Evolutionary conservation across 92 coral and sea anemone species (phyloP), one percentile per base, ranked within the genome.

Genomic region (Epizoanthus ramosus): DNA sequence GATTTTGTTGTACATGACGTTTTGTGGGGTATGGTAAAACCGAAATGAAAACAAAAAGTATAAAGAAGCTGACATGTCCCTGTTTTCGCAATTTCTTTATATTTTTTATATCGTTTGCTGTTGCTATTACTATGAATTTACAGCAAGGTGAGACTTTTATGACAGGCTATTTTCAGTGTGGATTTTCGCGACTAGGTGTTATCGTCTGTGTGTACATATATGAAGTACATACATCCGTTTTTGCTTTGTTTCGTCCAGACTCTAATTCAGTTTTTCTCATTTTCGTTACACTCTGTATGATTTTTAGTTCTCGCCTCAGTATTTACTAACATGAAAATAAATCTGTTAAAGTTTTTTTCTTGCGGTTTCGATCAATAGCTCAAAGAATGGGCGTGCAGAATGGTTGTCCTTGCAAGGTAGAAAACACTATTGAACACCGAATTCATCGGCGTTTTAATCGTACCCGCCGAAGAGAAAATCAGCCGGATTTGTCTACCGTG

Each of bases 141-240:
- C 75, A 45, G 75, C 50, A 41, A 71, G 45, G 31, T 71, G 28
- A 43, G 8, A 45, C 50, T 71, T 47, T 16, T 18, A 47, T 21
- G 58, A 8, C 47, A 8, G 3, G 28, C 71, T 71, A 39, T 41
- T 71, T 71, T 71, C 57, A 71, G 21, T 71, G 19, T 37, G 57
- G 56, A n/a, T 71, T 71, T 67, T 67, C 57, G 7, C 57, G 50
- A 56, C 31, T 31, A 71, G 75, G 75, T 43, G 75, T 8, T 19
- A n/a, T 53, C 6, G 12, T 6, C 12, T n/a, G 17, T 21, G 57
- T 71, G 21, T 47, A 16, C 75, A 8, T 45, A 41, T 5, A 13
- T 54, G 57, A 67, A 47, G 54, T 47, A 47, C 54, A 0, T 47
- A 47, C 14, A 47, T 47, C 54, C 54, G 54, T 47, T 8, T 47